These are phyloP conservation scores for Tricholauxania praeusta DNA, from an alignment of 2,888 invertebrate species.

Conservation along the genomic window DNA sequence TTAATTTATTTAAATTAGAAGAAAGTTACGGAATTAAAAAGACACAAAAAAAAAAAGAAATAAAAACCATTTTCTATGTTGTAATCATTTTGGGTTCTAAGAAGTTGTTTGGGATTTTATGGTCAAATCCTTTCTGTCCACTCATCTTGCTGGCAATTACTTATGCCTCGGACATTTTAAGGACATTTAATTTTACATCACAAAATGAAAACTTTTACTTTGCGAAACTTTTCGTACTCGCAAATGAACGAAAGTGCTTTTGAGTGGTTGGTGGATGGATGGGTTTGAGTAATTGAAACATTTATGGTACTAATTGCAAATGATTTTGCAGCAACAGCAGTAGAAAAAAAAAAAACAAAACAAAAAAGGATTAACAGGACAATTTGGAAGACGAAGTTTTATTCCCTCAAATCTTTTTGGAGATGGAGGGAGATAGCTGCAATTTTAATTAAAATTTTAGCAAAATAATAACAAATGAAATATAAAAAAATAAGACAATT, in stretches of 20 bases:
- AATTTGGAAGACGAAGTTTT: slow-evolving; percentile 26
- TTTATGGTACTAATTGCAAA: slow-evolving; percentile 62
- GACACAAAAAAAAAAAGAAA: neutral
- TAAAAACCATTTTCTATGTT: slow-evolving; percentile 1
- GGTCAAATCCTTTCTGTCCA: slow-evolving; percentile 36
- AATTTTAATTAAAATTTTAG: slow-evolving; percentile 19
- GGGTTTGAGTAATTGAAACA: slow-evolving; percentile 65
- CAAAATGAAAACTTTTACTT: slow-evolving; percentile 43
- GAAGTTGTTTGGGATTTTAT: slow-evolving; percentile 3
- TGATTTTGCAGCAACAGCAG: slow-evolving; percentile 35
- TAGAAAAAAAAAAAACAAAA: neutral
- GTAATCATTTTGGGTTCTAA: slow-evolving; percentile 17
- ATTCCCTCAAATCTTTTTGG: neutral
- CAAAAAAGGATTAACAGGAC: slow-evolving; percentile 26
- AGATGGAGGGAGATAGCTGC: neutral
- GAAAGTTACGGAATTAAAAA: too few relatives aligned
- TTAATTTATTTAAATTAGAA: too few relatives aligned
- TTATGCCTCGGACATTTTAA: slow-evolving; percentile 54
- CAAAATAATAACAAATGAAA: neutral
- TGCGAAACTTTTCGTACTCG: slow-evolving; percentile 15
- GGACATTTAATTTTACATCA: slow-evolving; percentile 48
- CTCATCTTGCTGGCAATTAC: slow-evolving; percentile 24
- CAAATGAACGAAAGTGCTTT: slow-evolving; percentile 5
- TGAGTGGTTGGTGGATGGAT: slow-evolving; percentile 1
- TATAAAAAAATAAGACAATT: too few relatives aligned